Conservation (phyloP, 2,797 vertebrate genomes). For the Eurystomus glaucurus region DNA sequence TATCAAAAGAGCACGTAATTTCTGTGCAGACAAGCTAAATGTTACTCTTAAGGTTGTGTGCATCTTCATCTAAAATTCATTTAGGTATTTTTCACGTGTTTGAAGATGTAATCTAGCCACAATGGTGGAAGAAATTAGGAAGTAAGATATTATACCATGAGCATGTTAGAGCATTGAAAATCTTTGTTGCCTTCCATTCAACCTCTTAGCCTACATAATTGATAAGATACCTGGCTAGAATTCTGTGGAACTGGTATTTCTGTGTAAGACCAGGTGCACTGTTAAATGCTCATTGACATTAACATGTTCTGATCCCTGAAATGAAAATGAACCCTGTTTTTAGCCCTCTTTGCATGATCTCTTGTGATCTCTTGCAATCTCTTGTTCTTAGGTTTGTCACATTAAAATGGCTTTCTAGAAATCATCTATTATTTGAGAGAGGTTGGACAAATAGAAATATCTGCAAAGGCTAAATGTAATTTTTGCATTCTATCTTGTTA, state of each 20-base stretch:
- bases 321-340: conserved; percentile 44
- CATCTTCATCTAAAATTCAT: not conserved
- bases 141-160: not conserved
- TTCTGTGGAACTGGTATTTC: conserved; percentile 33
- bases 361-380: not conserved
- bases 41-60: not conserved
- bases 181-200: conserved; percentile 35
- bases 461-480: conserved; percentile 44
- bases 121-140: not conserved
- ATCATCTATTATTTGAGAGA: conserved; percentile 50
- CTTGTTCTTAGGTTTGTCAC: conserved; percentile 2
- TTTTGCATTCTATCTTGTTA: conserved; percentile 26
- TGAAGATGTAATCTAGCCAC: not conserved
- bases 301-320: conserved; percentile 10
- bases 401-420: conserved; percentile 55
- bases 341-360: not conserved
- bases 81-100: not conserved
- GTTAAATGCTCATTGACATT: conserved; percentile 36
- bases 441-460: conserved; percentile 39
- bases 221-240: conserved; percentile 37
- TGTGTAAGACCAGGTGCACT: conserved; percentile 53
- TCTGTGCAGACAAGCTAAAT: not conserved
- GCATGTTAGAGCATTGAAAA: not conserved
- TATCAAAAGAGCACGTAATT: not conserved
- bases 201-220: conserved; percentile 11